These are phyloP conservation scores for Oncorhynchus gorbuscha DNA, from an alignment of 2,113 vertebrate genomes.

Conservation along the genomic window DNA sequence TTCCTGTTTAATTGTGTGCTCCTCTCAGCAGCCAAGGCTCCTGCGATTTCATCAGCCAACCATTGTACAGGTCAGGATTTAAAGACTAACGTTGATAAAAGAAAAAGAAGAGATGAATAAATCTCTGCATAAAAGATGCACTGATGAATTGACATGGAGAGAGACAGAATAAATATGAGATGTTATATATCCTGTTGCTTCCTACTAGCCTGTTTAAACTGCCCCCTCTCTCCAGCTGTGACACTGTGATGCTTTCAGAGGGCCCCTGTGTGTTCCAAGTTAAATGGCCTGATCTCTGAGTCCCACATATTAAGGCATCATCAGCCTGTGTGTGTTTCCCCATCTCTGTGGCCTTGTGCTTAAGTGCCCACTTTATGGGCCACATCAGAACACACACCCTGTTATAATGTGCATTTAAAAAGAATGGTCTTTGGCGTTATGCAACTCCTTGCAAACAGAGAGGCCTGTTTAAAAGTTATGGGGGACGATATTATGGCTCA, in stretches of 20 bases:
- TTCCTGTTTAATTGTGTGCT: slow-evolving; percentile 37
- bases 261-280: background rate
- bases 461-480: slow-evolving; percentile 59
- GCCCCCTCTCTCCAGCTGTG: background rate
- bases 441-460: slow-evolving; percentile 56
- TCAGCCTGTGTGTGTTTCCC: background rate
- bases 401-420: slow-evolving; percentile 55
- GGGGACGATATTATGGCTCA: slow-evolving; percentile 52
- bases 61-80: slow-evolving; percentile 50
- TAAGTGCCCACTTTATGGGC: slow-evolving; percentile 56
- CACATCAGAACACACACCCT: slow-evolving; percentile 29
- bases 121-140: slow-evolving; percentile 19
- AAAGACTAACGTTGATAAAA: slow-evolving; percentile 34
- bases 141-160: background rate
- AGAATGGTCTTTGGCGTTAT: slow-evolving; percentile 49
- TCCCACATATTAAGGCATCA: background rate
- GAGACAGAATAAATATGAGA: background rate
- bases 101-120: slow-evolving; percentile 37
- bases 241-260: background rate
- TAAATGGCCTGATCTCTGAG: background rate
- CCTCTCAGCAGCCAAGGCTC: slow-evolving; percentile 30
- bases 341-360: slow-evolving; percentile 34
- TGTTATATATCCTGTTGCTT: background rate
- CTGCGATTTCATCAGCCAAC: slow-evolving; percentile 20
- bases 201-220: background rate